Base-by-base conservation (phyloP, 1,140 invertebrate genomes). In the Scaptomyza graminum region DNA sequence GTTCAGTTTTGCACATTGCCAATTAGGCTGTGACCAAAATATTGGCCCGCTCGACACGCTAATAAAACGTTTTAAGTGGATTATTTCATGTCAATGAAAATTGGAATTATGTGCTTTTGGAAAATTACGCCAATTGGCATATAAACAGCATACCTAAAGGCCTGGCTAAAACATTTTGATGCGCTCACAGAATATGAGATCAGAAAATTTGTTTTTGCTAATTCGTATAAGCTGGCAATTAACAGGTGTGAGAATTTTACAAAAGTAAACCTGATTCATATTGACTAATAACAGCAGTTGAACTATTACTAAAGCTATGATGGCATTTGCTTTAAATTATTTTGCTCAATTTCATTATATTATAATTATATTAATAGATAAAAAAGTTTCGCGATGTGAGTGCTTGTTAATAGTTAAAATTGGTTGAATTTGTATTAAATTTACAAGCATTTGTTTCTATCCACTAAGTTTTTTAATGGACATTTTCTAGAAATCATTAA, bases 141-240 rank as follows among this genome's bases (percentile, higher is more conserved):
- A 60, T 74, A 80, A 70, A 84, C n/a, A 67, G 81, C 77, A 80
- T 74, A 52, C 39, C 55, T 9, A 79, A 85, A 64, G 15, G 9
- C 75, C 60, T 57, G 44, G 34, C 39, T 69, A 79, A 76, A 54
- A 47, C 22, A 43, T 51, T 44, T 47, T 34, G 11, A 59, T 54
- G 25, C 63, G 43, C 25, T 34, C 31, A 34, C 8, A 11, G 11
- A 46, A 47, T 62, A 72, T 76, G 69, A 73, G 51, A 61, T 31
- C 46, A 43, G 49, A 31, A 64, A 65, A 70, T 46, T 68, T 65
- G 16, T 47, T 12, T 49, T 3, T 34, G 7, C 44, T 81, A 81
- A 85, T 82, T 78, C 52, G 13, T 39, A 78, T 82, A 69, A 75
- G 78, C 74, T 41, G 49, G 28, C 37, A 68, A 79, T 72, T 72